These are phyloP conservation scores for Sinohyriopsis cumingii DNA, from an alignment of 2,888 invertebrate species.

Conservation along the genomic window DNA sequence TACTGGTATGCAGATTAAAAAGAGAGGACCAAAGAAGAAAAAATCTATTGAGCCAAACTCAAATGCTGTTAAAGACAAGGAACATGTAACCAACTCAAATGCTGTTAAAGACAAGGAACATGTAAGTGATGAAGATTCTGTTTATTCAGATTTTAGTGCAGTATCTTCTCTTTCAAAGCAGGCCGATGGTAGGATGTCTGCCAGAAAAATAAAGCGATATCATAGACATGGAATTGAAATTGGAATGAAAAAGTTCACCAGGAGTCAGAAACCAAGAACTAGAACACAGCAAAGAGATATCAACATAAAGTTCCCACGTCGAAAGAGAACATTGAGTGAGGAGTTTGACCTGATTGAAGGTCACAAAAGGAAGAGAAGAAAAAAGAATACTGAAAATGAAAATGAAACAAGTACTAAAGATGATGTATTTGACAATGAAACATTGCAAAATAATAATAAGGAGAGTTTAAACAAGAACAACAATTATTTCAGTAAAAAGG, in stretches of 20 bases:
- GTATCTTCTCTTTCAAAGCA: slow-evolving; percentile 20
- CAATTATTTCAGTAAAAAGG: too few relatives aligned
- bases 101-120: slow-evolving; percentile 13
- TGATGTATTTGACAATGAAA: too few relatives aligned
- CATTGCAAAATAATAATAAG: too few relatives aligned
- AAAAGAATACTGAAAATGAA: too few relatives aligned
- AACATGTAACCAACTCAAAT: slow-evolving; percentile 11
- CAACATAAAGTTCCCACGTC: slow-evolving; percentile 8
- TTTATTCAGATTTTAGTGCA: slow-evolving; percentile 32
- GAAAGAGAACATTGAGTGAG: too few relatives aligned
- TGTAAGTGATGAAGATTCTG: slow-evolving; percentile 33
- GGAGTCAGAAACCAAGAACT: slow-evolving; percentile 3
- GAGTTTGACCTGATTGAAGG: slow-evolving; percentile 19
- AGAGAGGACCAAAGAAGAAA: too few relatives aligned
- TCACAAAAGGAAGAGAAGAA: too few relatives aligned
- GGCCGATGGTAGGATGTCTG: background rate
- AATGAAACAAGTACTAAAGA: too few relatives aligned
- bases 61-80: slow-evolving; percentile 5
- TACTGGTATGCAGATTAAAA: too few relatives aligned
- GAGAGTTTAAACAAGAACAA: too few relatives aligned
- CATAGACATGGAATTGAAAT: slow-evolving; percentile 1
- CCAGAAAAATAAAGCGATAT: background rate
- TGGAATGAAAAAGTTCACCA: slow-evolving; percentile 6
- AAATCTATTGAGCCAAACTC: too few relatives aligned
- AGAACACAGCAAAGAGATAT: slow-evolving; percentile 2